Evolutionary conservation across 2,797 vertebrate genomes (phyloP).

Genomic region (Echeneis naucrates): DNA sequence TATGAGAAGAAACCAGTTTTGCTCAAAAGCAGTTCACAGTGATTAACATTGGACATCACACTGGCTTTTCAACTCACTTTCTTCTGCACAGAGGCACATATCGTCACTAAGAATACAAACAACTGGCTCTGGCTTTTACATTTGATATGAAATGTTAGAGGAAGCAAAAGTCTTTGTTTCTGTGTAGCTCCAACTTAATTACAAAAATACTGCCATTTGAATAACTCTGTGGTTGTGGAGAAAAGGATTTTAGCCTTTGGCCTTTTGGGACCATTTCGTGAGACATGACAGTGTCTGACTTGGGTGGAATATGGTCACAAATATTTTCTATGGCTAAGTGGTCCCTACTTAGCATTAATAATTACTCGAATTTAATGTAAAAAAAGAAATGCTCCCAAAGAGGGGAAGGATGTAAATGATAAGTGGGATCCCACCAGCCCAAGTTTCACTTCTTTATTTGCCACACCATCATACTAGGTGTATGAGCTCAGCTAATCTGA

Average conservation of each 20-base stretch:
- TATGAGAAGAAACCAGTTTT: neutral
- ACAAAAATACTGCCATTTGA: slow-evolving; percentile 8
- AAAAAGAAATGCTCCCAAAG: neutral
- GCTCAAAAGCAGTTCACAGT: neutral
- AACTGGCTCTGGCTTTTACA: slow-evolving; percentile 1
- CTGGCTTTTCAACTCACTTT: neutral
- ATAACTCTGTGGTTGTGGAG: neutral
- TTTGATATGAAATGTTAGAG: slow-evolving; percentile 10
- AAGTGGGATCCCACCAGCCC: neutral
- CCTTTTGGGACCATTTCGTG: neutral
- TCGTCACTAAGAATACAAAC: neutral
- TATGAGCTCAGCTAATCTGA: slow-evolving; percentile 7
- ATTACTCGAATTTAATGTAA: neutral
- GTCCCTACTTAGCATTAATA: neutral
- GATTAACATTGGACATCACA: slow-evolving; percentile 7
- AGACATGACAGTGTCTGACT: neutral
- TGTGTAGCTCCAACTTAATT: neutral
- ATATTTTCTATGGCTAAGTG: slow-evolving; percentile 4
- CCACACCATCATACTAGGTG: neutral
- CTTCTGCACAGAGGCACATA: neutral
- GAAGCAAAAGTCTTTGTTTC: neutral
- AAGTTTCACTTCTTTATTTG: slow-evolving; percentile 1
- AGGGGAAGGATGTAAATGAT: neutral
- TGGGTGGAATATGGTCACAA: neutral
- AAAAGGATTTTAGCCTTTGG: neutral